Evolutionary conservation across 2,797 vertebrate genomes (phyloP).

Genomic region (Stomatorhinus walkeri): DNA sequence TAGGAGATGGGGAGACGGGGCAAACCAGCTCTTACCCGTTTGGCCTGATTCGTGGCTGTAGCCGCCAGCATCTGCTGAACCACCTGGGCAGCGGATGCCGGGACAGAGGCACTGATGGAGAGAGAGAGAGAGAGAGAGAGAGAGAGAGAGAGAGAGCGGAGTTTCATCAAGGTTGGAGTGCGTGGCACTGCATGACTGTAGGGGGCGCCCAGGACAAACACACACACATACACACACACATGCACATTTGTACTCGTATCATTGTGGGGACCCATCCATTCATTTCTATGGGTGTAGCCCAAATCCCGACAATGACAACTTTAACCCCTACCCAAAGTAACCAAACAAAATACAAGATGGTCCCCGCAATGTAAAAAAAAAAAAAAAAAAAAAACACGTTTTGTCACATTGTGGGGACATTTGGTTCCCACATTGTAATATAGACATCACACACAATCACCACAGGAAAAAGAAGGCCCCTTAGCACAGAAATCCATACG

Average conservation of each 20-base stretch:
- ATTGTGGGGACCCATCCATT: not conserved
- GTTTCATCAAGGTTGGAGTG: not conserved
- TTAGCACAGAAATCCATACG: not conserved
- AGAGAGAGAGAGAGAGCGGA: not conserved
- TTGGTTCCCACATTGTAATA: not conserved
- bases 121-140: not conserved
- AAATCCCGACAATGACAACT: not conserved
- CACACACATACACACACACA: not conserved
- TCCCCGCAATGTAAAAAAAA: not conserved
- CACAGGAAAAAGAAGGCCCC: not conserved
- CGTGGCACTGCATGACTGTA: not conserved
- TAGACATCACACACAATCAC: not conserved
- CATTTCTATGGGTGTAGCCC: not conserved
- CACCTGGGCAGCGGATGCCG: constrained; percentile 58
- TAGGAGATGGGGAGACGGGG: not conserved
- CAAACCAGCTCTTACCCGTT: constrained; percentile 64
- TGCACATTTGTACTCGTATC: not conserved
- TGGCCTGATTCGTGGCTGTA: constrained; percentile 67
- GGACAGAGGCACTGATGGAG: constrained; percentile 58
- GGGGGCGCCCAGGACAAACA: not conserved
- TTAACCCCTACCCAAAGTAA: not conserved
- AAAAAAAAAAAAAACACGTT: not conserved
- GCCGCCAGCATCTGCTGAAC: constrained; percentile 65
- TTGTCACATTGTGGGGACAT: not conserved
- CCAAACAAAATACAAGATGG: not conserved